A percentile compares a stretch with the other conserved stretches of the same genome.
phyloP scores from a whole-genome alignment of 2,797 vertebrate genomes.

The Threskiornis aethiopicus region DNA sequence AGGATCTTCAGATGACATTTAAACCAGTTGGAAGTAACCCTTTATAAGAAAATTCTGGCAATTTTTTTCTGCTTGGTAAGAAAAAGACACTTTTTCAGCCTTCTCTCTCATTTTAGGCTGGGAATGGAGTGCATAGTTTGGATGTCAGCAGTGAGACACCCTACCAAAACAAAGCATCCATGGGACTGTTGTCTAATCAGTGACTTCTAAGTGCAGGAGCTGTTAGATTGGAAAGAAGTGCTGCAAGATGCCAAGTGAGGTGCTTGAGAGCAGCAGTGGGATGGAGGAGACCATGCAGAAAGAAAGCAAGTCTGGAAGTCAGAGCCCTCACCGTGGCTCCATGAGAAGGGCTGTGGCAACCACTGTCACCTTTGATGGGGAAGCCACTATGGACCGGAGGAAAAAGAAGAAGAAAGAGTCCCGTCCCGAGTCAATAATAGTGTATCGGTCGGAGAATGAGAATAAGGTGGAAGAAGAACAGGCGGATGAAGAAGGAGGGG shows the following conservation, averaged over 20 bases:
- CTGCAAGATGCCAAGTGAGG: conserved; percentile 51
- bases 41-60: background rate
- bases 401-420: conserved; percentile 92
- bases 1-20: background rate
- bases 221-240: background rate
- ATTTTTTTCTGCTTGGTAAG: background rate
- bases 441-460: conserved; percentile 92
- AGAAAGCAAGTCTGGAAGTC: conserved; percentile 78
- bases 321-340: conserved; percentile 81
- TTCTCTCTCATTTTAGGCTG: conserved; percentile 48
- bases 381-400: conserved; percentile 83
- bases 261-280: conserved; percentile 19
- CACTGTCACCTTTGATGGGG: conserved; percentile 79
- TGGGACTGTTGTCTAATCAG: background rate
- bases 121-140: background rate
- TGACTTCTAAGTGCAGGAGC: conserved; percentile 18
- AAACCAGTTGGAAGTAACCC: background rate
- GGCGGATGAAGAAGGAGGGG: conserved; percentile 80
- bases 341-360: conserved; percentile 80
- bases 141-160: background rate
- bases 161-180: background rate
- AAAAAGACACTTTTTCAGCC: background rate
- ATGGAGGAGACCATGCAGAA: conserved; percentile 62
- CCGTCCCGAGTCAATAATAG: conserved; percentile 93
- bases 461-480: conserved; percentile 83